phyloP scores from a whole-genome alignment of 2,888 invertebrate species.

The Rhopalosiphum nymphaeae region DNA sequence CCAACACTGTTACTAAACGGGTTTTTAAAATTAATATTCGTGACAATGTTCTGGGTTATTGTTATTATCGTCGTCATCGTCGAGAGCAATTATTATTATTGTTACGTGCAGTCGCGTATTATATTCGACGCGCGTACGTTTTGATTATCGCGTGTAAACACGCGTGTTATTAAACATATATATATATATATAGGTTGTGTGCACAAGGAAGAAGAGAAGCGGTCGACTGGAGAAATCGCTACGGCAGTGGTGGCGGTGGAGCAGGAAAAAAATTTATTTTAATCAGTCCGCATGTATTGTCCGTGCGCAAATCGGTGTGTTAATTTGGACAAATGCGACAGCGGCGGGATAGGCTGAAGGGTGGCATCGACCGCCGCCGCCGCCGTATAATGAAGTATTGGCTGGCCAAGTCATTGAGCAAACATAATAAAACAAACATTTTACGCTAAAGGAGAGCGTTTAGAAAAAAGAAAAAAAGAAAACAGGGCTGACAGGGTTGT shows the following conservation, averaged over 20 bases:
- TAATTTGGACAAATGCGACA: constrained; percentile 63
- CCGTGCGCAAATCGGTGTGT: constrained; percentile 64
- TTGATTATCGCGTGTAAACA: constrained; percentile 61
- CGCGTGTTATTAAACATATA: background rate
- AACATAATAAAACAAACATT: constrained; percentile 65
- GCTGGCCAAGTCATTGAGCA: constrained; percentile 64
- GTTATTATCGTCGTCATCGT: background rate
- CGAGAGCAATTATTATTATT: constrained; percentile 37
- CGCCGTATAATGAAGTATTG: constrained; percentile 62
- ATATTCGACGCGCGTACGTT: constrained; percentile 39
- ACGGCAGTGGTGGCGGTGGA: background rate
- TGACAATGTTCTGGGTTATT: background rate
- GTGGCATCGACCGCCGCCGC: constrained; percentile 24
- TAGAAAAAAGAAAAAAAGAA: constrained; percentile 20
- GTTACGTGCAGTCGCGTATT: background rate
- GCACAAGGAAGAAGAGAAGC: constrained; percentile 1
- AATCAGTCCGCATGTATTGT: constrained; percentile 58
- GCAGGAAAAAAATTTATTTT: constrained; percentile 52
- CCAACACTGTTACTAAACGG: background rate
- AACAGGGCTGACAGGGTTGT: constrained; percentile 9
- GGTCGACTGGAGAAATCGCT: constrained; percentile 49
- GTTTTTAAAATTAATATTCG: constrained; percentile 1
- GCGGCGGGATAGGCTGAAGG: constrained; percentile 25
- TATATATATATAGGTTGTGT: background rate
- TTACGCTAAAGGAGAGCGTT: constrained; percentile 45